Evolutionary conservation across 2,113 vertebrate species (phyloP).

Genomic region (Urocolius indicus): DNA sequence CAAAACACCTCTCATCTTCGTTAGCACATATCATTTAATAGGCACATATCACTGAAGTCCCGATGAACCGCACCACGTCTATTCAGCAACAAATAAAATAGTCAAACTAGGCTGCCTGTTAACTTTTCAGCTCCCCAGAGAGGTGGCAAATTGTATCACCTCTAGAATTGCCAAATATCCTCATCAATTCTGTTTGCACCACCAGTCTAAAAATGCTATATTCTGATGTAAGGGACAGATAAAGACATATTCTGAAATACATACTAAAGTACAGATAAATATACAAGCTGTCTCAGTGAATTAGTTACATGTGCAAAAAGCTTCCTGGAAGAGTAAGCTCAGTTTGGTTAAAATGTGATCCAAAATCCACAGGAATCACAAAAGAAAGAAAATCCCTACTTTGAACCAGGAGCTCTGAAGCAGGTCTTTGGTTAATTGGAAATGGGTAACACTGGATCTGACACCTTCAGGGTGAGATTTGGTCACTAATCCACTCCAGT

Average conservation of each 20-base stretch:
- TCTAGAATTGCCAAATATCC: not conserved
- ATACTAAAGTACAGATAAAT: conserved; percentile 32
- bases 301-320: conserved; percentile 40
- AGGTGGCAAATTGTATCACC: not conserved
- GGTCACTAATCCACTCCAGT: conserved; percentile 41
- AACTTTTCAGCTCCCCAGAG: not conserved
- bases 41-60: not conserved
- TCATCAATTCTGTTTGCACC: not conserved
- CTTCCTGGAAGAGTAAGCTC: conserved; percentile 21
- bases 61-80: not conserved
- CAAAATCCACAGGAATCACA: not conserved
- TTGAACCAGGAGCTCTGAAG: not conserved
- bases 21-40: not conserved
- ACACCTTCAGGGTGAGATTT: conserved; percentile 1
- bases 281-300: conserved; percentile 36
- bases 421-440: not conserved
- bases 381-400: not conserved
- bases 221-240: not conserved
- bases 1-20: not conserved
- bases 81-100: not conserved
- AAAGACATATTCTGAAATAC: conserved; percentile 36
- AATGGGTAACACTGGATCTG: not conserved
- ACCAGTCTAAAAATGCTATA: not conserved
- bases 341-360: not conserved
- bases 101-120: not conserved